Evolutionary conservation across 2,888 invertebrate genomes (phyloP).

Genomic region (Drosophila nr. perissopoda): DNA sequence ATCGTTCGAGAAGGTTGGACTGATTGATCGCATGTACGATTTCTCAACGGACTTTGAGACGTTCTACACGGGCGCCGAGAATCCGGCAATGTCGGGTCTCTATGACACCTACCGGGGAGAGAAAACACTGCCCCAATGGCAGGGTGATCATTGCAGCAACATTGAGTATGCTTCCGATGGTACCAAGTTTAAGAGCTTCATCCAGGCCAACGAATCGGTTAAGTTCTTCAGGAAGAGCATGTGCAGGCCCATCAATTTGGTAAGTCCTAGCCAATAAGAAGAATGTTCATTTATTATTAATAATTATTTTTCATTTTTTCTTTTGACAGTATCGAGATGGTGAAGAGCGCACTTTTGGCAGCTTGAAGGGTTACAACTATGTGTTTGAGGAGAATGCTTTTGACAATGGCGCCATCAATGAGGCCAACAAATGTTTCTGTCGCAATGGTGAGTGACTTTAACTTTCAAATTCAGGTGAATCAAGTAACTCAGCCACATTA

Average conservation of each 20-base stretch:
- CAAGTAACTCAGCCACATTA: neutral
- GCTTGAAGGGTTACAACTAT: slow-evolving; percentile 90
- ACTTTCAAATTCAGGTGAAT: neutral
- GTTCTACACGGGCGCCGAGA: slow-evolving; percentile 89
- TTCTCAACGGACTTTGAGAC: slow-evolving; percentile 92
- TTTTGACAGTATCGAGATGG: slow-evolving; percentile 87
- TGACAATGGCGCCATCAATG: slow-evolving; percentile 90
- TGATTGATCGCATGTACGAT: slow-evolving; percentile 96
- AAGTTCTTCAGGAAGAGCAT: slow-evolving; percentile 93
- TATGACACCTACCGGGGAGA: slow-evolving; percentile 92
- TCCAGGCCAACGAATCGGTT: slow-evolving; percentile 89
- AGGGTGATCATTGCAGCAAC: slow-evolving; percentile 90
- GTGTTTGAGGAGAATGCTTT: slow-evolving; percentile 91
- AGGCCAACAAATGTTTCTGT: slow-evolving; percentile 94
- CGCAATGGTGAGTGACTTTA: slow-evolving; percentile 86
- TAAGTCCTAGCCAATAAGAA: slow-evolving; percentile 84
- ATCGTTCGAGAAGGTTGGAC: slow-evolving; percentile 93
- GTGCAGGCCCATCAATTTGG: slow-evolving; percentile 92
- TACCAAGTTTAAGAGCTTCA: slow-evolving; percentile 91
- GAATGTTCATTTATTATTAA: slow-evolving; percentile 1
- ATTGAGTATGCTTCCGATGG: slow-evolving; percentile 93
- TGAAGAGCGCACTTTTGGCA: slow-evolving; percentile 87
- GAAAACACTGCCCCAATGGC: slow-evolving; percentile 91
- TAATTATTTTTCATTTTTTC: slow-evolving; percentile 21
- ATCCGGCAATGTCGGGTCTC: slow-evolving; percentile 88